Evolutionary conservation across 2,888 invertebrate species (phyloP).

Genomic region (Harmothoe impar): DNA sequence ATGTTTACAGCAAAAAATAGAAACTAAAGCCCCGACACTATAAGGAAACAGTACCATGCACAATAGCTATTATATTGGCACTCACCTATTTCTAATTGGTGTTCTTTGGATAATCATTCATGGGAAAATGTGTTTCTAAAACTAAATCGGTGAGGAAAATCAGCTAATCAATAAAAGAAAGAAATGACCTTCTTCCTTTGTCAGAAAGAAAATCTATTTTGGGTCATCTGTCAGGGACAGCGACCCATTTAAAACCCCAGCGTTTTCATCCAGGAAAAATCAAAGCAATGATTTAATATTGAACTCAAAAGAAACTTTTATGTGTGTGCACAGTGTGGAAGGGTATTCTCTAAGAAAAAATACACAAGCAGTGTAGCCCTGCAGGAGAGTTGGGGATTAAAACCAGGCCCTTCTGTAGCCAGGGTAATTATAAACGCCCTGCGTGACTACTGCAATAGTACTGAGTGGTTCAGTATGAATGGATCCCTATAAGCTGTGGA

Average conservation of each 20-base stretch:
- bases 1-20: too few relatives aligned
- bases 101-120: too few relatives aligned
- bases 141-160: neutral
- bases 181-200: neutral
- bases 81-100: too few relatives aligned
- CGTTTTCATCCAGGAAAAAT: slow-evolving; percentile 27
- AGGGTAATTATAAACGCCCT: too few relatives aligned
- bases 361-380: neutral
- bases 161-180: neutral
- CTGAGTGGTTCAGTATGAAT: too few relatives aligned
- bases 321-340: slow-evolving; percentile 19
- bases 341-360: slow-evolving; percentile 1
- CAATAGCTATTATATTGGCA: too few relatives aligned
- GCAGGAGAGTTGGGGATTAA: neutral
- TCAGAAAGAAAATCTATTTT: slow-evolving; percentile 22
- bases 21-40: too few relatives aligned
- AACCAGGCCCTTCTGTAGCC: neutral
- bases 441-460: too few relatives aligned
- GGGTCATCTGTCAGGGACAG: slow-evolving; percentile 33
- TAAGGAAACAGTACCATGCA: neutral
- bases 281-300: slow-evolving; percentile 38
- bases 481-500: too few relatives aligned
- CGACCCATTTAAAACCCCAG: neutral
- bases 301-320: neutral
- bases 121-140: too few relatives aligned